Evolutionary conservation across 1,140 invertebrate species (phyloP).

Genomic region (Tigriopus japonicus): DNA sequence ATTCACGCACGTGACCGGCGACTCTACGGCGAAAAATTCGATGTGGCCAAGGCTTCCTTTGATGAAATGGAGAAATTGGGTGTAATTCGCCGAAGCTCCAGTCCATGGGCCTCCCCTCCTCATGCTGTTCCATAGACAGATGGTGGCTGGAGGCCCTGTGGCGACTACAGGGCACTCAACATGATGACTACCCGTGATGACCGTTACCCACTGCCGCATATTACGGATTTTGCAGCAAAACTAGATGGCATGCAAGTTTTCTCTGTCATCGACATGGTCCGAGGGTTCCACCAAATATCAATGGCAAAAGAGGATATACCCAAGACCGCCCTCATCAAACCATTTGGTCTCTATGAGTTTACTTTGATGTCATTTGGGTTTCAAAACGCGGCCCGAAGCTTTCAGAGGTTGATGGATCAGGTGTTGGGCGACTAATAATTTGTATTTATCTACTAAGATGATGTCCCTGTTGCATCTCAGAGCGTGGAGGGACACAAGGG

Average conservation of each 20-base stretch:
- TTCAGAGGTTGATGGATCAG: constrained; percentile 31
- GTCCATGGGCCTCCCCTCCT: constrained; percentile 18
- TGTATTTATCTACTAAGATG: constrained; percentile 29
- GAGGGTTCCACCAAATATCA: constrained; percentile 19
- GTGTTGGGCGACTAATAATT: constrained; percentile 22
- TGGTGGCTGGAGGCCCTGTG: constrained; percentile 24
- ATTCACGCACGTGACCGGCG: constrained; percentile 23
- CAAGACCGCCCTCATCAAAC: constrained; percentile 22
- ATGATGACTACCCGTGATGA: constrained; percentile 25
- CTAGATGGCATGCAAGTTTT: constrained; percentile 14
- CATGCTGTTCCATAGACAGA: constrained; percentile 19
- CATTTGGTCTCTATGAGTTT: constrained; percentile 25
- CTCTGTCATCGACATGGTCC: constrained; percentile 17
- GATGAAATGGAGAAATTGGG: constrained; percentile 14
- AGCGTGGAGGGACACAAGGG: no score
- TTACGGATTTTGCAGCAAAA: constrained; percentile 16
- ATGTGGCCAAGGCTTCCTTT: constrained; percentile 17
- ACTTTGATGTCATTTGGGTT: constrained; percentile 28
- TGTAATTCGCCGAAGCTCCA: constrained; percentile 18
- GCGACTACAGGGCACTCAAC: constrained; percentile 31
- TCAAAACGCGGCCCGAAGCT: constrained; percentile 27
- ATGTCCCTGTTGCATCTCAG: constrained; percentile 28
- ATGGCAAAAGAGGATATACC: constrained; percentile 17
- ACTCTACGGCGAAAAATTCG: constrained; percentile 17
- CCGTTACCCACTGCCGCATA: constrained; percentile 24